Base-by-base conservation (phyloP, 1,140 invertebrate genomes). In the Ceratoteleas bidentatus region DNA sequence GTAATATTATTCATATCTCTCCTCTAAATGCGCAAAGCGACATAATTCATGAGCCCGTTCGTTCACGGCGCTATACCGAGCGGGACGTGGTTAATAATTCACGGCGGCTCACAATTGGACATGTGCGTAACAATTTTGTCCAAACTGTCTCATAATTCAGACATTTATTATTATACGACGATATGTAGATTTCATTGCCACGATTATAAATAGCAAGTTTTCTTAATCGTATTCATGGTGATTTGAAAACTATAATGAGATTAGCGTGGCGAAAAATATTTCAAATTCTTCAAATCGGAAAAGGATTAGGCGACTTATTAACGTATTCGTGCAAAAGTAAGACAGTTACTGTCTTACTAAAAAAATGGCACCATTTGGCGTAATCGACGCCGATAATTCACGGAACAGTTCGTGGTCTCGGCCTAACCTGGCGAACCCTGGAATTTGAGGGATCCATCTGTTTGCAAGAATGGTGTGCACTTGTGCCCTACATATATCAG, bases 1-100 rank as follows among this genome's bases (percentile, higher is more conserved):
- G 79, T 82, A 82, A 82, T 82, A 76, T 82, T 82, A 82, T 82
- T 82, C 79, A 82, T 76, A 66, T 77, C 68, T 76, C 40, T 82
- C 69, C 54, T 80, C 66, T 66, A 80, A 80, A 80, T 80, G 64
- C 69, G 77, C 69, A 61, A 62, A 57, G 58, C 62, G 45, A 64
- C 64, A 80, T 80, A 80, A 80, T 80, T 80, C 77, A 80, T 64
- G 64, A 36, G 64, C 69, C 70, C 62, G 38, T 58, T 69, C 69
- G 52, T 61, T 43, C 56, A 60, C 60, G 24, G 50, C 10, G 49
- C 50, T 73, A 68, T 10, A 68, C 68, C 45, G 53, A 53, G 10
- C 52, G 11, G 33, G 36, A 78, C 60, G 32, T 47, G 52, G 52
- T 52, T 66, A 11, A 78, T 78, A 78, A 72, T 78, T 78, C 75